Base-by-base conservation (phyloP, 2,888 invertebrate genomes). In the Spicauda simplicius region DNA sequence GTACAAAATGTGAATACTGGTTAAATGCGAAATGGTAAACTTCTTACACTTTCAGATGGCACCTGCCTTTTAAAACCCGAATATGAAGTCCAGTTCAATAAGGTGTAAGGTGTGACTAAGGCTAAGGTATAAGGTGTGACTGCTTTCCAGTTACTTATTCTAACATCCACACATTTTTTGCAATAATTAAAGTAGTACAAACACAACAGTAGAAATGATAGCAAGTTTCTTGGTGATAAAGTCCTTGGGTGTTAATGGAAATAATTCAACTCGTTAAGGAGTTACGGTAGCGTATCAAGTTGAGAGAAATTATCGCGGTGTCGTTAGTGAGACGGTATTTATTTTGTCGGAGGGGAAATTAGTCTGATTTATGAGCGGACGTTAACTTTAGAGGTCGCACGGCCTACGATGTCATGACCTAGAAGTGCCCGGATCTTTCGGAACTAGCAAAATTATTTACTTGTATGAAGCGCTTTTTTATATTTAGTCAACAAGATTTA, bases 271-370 rank as follows among this genome's bases (percentile, higher is more conserved):
- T 53, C 60, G 55, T 60, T 55, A 60, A 66, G 53, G 45, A 59
- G 54, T 66, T 54, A 25, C 25, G 25, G 25, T 5, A 61, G 56
- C 61, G 58, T 65, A 69, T 71, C 69, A 70, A 68, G 68, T 65
- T 55, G 53, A 66, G 66, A 64, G 68, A 69, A 66, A 66, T 66
- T 60, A 71, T 70, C 60, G 65, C 69, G 64, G 69, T 69, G 68
- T 70, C 72, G 68, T 72, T 71, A 72, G 68, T 70, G 64, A 69
- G 70, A 67, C 68, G 69, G 69, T 72, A 72, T 72, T 72, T 71
- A 73, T 72, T 73, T 72, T 70, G 68, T 66, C 54, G 66, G 70
- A 67, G 70, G 41, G 71, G 69, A 72, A 70, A 72, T 71, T 71
- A 72, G 64, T 64, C 68, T 72, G 72, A 73, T 73, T 73, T 73